Percentiles rank a stretch among this genome's conserved stretches.
phyloP scores from a whole-genome alignment of 2,113 vertebrate genomes.

The Baryphthengus martii region DNA sequence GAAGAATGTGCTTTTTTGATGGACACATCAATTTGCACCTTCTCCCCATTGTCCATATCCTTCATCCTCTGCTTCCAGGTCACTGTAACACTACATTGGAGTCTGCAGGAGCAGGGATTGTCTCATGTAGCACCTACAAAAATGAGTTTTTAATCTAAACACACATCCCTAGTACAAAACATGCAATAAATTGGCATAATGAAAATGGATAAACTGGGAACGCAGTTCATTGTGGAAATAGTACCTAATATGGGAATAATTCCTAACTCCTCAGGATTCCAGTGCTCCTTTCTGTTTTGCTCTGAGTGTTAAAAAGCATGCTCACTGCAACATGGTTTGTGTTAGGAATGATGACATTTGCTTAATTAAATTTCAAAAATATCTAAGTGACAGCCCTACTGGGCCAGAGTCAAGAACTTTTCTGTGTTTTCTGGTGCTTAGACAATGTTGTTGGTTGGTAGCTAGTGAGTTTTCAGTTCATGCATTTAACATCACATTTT shows the following conservation, averaged over 20 bases:
- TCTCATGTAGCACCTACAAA: neutral
- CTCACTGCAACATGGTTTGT: neutral
- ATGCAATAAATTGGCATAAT: neutral
- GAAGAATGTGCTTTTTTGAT: neutral
- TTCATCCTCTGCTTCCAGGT: neutral
- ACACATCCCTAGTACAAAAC: neutral
- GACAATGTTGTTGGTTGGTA: neutral
- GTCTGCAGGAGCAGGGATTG: neutral
- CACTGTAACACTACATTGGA: neutral
- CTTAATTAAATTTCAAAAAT: conserved; percentile 43
- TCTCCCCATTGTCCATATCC: neutral
- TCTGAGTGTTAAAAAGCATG: conserved; percentile 16
- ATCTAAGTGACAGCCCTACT: neutral
- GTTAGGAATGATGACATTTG: conserved; percentile 7
- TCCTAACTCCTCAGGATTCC: conserved; percentile 29
- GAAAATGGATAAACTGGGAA: conserved; percentile 16
- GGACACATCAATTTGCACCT: neutral
- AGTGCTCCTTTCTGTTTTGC: conserved; percentile 8
- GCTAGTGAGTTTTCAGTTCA: neutral
- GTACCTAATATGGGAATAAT: conserved; percentile 37
- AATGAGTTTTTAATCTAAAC: neutral
- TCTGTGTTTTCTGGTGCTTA: neutral
- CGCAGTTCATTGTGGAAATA: neutral
- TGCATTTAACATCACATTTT: neutral
- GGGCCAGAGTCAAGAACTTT: neutral